phyloP scores from a whole-genome alignment of 2,113 vertebrate genomes.

The Muntiacus reevesi region DNA sequence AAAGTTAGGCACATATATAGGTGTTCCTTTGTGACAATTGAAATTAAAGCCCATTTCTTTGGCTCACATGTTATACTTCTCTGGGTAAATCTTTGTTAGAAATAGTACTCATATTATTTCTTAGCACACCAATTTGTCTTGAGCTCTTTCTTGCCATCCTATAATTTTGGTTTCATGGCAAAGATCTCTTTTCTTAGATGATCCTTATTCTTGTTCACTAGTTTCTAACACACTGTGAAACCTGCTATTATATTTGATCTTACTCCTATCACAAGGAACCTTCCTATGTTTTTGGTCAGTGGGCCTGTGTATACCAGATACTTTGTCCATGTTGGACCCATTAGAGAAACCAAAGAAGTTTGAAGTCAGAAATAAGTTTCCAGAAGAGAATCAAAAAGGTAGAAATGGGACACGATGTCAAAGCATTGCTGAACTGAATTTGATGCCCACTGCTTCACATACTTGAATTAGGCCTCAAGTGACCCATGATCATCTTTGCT shows the following conservation, averaged over 20 bases:
- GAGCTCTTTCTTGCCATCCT: not conserved
- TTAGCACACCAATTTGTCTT: not conserved
- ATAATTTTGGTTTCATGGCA: not conserved
- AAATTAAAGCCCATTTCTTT: not conserved
- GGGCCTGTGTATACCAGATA: not conserved
- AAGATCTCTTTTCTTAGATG: not conserved
- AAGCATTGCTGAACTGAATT: not conserved
- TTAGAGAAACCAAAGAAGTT: not conserved
- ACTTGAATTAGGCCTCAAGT: not conserved
- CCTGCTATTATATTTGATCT: not conserved
- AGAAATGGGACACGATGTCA: not conserved
- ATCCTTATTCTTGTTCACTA: not conserved
- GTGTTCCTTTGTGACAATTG: not conserved
- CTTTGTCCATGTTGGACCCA: not conserved
- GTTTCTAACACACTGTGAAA: not conserved
- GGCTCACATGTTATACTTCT: not conserved
- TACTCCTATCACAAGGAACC: not conserved
- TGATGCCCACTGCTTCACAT: not conserved
- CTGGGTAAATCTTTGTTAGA: not conserved
- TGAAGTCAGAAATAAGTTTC: slow-evolving; percentile 8
- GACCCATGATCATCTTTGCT: not conserved
- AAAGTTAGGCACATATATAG: not conserved
- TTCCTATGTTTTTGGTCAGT: not conserved
- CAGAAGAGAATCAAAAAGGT: not conserved
- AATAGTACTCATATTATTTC: not conserved